Base-by-base conservation (phyloP, 2,888 invertebrate genomes). In the Lasioglossum figueresi region DNA sequence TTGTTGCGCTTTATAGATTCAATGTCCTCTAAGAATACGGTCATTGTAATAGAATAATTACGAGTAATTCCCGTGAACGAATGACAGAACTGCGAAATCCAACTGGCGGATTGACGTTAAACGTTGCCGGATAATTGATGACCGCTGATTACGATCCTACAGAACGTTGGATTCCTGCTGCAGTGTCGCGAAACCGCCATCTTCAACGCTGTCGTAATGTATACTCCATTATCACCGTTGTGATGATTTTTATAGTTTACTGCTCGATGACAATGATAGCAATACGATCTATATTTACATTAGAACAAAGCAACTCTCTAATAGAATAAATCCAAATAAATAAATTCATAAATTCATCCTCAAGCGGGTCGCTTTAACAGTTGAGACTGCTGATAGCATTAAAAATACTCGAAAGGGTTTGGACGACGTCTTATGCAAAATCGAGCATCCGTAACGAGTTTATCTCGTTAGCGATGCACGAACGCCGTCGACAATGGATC, bases 11-110 rank as follows among this genome's bases (percentile, higher is more conserved):
- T 70, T 12, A n/a, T 40, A 40, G 70, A 70, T 40, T 40, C 70
- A 70, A 70, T 37, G 70, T 70, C 40, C 70, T 40, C 40, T 70
- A 70, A 40, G 37, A 70, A 23, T 40, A 23, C 37, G 70, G n/a
- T n/a, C 70, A 40, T 40, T 23, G 40, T 40, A 40, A 70, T 70
- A 70, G 70, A 70, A 70, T 70, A 70, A 70, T 70, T 40, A 40
- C 40, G 70, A 70, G n/a, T 40, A 40, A 75, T 75, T 75, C 59
- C 37, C 75, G 75, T 23, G n/a, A 27, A 56, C 56, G 59, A 14
- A 59, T 59, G 40, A 75, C 56, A 40, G 59, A 43, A 59, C 59
- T 59, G 75, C 31, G 43, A 75, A 74, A 56, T 56, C 37, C 16
- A 74, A 74, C 52, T n/a, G 40, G 19, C 14, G n/a, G 70, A 59